Evolutionary conservation across 2,797 vertebrate genomes (phyloP), one percentile per base, ranked within the genome.

Genomic region (Nannoperca australis): DNA sequence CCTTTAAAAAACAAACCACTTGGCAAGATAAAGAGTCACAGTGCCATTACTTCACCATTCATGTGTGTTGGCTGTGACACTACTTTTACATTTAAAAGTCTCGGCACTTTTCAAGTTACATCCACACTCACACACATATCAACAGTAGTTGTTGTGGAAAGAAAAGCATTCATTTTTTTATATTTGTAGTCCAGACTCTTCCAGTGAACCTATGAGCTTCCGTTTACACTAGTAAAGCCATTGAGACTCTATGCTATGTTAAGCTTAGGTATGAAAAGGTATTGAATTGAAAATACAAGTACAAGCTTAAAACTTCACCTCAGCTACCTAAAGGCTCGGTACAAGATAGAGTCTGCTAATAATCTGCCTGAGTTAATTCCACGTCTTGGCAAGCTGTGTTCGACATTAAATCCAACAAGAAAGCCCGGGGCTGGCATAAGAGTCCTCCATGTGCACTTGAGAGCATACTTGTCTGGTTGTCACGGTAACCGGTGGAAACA

Each of bases 351-450:
- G 68, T 74, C 75, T 13, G 32, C 78, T 70, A 34, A 58, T 91
- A 89, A 93, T 90, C 88, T 58, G 53, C 73, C 85, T 59, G 65
- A 67, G 49, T 77, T 89, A 89, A 91, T 84, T 82, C 85, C 81
- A 56, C 64, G 38, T 83, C 63, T 88, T 92, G 89, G 91, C 90
- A 81, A 73, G 47, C 78, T 44, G 61, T 47, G 70, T 71, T 14
- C 63, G 62, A 87, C 79, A 88, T 90, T 91, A 83, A 91, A 90
- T 84, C 79, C 74, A 73, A 74, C 62, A 79, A 51, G 63, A 85
- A 88, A 81, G 67, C 20, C 45, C 71, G 4, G 38, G 34, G 79
- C 81, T 55, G 40, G 74, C 65, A 13, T 65, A 45, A 90, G 85
- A 84, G 81, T 84, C 76, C 91, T 93, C 62, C 34, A 65, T 61